phyloP scores from a whole-genome alignment of 1,140 invertebrate species.

The Gonatopus flavifemur region DNA sequence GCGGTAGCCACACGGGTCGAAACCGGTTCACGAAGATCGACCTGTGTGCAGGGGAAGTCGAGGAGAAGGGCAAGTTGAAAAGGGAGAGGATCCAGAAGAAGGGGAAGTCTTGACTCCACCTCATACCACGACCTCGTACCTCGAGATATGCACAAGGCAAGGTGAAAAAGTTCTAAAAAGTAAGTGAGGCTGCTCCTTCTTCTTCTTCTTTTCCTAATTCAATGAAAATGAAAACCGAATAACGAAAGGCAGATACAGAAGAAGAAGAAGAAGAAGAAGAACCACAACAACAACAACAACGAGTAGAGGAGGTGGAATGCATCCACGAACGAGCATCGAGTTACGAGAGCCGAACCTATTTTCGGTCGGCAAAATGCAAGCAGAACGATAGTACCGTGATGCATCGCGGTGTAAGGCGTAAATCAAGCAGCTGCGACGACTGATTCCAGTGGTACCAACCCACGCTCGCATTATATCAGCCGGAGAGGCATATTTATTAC shows the following conservation, averaged over 20 bases:
- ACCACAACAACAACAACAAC: background rate
- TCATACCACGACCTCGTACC: constrained; percentile 15
- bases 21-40: constrained; percentile 37
- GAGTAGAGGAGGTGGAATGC: constrained; percentile 4
- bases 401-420: constrained; percentile 46
- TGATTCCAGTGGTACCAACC: constrained; percentile 47
- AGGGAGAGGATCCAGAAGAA: constrained; percentile 1
- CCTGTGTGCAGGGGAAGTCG: constrained; percentile 11
- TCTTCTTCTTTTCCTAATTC: no score
- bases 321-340: constrained; percentile 20
- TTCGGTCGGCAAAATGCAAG: constrained; percentile 44
- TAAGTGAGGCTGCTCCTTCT: no score
- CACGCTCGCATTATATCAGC: constrained; percentile 54
- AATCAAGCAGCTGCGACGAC: constrained; percentile 52
- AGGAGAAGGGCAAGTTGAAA: background rate
- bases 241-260: background rate
- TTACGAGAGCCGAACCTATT: constrained; percentile 37
- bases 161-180: no score
- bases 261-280: background rate
- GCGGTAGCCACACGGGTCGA: constrained; percentile 32
- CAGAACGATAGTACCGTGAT: constrained; percentile 45
- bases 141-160: background rate
- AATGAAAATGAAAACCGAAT: background rate
- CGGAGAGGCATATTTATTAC: constrained; percentile 50
- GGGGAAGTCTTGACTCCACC: constrained; percentile 11